A percentile compares a stretch with the other conserved stretches of the same genome.
These are phyloP conservation scores for Stegodyphus mimosarum DNA, from an alignment of 1,140 invertebrate genomes.

Conservation along the genomic window DNA sequence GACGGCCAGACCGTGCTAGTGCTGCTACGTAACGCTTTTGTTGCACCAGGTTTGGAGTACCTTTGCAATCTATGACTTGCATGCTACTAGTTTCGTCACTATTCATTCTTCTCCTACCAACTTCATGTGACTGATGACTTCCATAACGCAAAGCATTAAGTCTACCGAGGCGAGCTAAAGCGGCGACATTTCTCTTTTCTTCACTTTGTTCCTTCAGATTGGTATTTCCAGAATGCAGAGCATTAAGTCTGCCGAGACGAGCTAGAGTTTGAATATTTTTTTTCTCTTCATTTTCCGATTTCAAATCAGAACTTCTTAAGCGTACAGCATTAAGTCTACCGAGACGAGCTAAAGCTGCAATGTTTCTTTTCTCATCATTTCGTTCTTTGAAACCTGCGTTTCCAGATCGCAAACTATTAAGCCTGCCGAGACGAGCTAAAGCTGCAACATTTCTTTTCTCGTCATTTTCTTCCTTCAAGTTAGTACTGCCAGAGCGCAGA, in stretches of 20 bases:
- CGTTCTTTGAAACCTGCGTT: background rate
- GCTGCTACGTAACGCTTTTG: conserved; percentile 55
- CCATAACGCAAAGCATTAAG: conserved; percentile 33
- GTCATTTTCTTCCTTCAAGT: conserved; percentile 1
- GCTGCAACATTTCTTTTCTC: conserved; percentile 39
- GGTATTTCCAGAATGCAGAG: conserved; percentile 10
- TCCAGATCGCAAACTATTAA: background rate
- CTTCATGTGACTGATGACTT: conserved; percentile 11
- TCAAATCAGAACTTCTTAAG: background rate
- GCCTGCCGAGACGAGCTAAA: conserved; percentile 23
- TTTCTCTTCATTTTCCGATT: background rate
- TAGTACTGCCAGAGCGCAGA: too few relatives aligned
- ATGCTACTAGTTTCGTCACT: conserved; percentile 4
- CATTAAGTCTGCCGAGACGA: conserved; percentile 9
- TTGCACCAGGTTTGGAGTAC: background rate
- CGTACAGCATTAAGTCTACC: conserved; percentile 19
- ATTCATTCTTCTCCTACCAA: conserved; percentile 23
- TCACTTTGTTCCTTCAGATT: background rate
- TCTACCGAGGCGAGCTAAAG: conserved; percentile 33
- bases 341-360: conserved; percentile 48
- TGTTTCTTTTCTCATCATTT: conserved; percentile 39
- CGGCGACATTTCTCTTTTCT: conserved; percentile 46
- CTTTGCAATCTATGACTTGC: background rate
- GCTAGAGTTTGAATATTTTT: conserved; percentile 3
- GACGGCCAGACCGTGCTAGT: conserved; percentile 43